These are phyloP conservation scores for Rhinichthys klamathensis DNA, from an alignment of 2,113 vertebrate species.

Conservation along the genomic window DNA sequence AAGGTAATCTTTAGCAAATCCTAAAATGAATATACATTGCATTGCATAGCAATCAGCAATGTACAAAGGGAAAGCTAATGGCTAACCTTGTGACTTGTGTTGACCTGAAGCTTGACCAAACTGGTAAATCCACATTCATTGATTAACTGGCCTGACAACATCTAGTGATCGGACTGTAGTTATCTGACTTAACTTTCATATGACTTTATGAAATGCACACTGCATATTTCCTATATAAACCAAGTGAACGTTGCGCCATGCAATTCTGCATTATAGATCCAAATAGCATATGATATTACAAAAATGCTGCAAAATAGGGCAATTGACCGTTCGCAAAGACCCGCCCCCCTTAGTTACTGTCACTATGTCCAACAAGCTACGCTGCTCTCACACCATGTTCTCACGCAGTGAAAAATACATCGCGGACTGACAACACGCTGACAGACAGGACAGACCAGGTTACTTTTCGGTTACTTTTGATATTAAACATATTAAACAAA, in stretches of 20 bases:
- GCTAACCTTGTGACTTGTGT: background rate
- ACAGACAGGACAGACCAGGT: too few relatives aligned
- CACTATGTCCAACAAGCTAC: too few relatives aligned
- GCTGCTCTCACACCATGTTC: too few relatives aligned
- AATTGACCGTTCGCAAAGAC: too few relatives aligned
- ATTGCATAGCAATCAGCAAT: background rate
- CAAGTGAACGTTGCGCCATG: background rate
- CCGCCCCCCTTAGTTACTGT: too few relatives aligned
- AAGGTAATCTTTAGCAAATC: background rate
- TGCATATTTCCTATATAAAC: background rate
- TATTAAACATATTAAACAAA: too few relatives aligned
- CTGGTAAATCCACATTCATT: conserved; percentile 42
- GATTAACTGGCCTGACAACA: conserved; percentile 5
- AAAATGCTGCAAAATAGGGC: background rate
- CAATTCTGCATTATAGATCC: background rate
- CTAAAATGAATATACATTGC: background rate
- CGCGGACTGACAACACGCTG: too few relatives aligned
- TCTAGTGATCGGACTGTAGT: background rate
- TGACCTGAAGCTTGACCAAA: conserved; percentile 23
- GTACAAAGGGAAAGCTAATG: background rate
- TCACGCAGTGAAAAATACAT: too few relatives aligned
- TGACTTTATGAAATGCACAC: background rate
- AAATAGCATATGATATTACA: background rate
- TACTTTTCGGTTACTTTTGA: too few relatives aligned
- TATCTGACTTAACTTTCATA: background rate